Base-by-base conservation (phyloP, 2,888 invertebrate species). In the Aricia artaxerxes region DNA sequence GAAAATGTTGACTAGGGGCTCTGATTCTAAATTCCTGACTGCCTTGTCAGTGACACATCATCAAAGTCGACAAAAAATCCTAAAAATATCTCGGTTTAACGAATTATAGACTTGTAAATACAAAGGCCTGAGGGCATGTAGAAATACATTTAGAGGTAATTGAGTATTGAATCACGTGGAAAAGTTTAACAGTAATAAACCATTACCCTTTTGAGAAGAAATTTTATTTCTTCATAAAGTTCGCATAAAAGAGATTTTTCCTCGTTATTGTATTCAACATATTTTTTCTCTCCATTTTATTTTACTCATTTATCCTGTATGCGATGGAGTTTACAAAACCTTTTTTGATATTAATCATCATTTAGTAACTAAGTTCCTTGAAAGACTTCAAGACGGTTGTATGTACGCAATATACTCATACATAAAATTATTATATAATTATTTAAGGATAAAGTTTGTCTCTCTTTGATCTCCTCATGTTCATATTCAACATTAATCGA, bases 111-210 rank as follows among this genome's bases (percentile, higher is more conserved):
- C 64, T 64, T 64, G 64, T 64, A 64, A 31, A 64, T 64, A 64
- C 24, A 64, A 16, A 31, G 31, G 4, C 64, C 64, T 4, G 11
- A 64, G 64, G 31, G 11, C 31, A 64, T 64, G 31, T 11, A 1
- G 31, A 69, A 69, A 69, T 69, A 16, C 16, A 69, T 69, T 69
- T n/a, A 64, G 64, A 64, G 64, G 64, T 64, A 64, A 64, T 64
- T 64, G 31, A 64, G 64, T 64, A 64, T 61, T 61, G 61, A 61
- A 61, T 69, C 16, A 69, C 69, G 69, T 16, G 69, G 69, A 69
- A 69, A 4, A 69, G 69, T 69, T 69, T 69, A 69, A 69, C 5
- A 38, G 35, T 69, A 69, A 69, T 69, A 69, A 69, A 38, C 69
- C 35, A 38, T 69, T 69, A 69, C 38, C 69, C 69, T 69, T 69